Evolutionary conservation across 2,888 invertebrate species (phyloP).

Genomic region (Stenolophus ochropezus): DNA sequence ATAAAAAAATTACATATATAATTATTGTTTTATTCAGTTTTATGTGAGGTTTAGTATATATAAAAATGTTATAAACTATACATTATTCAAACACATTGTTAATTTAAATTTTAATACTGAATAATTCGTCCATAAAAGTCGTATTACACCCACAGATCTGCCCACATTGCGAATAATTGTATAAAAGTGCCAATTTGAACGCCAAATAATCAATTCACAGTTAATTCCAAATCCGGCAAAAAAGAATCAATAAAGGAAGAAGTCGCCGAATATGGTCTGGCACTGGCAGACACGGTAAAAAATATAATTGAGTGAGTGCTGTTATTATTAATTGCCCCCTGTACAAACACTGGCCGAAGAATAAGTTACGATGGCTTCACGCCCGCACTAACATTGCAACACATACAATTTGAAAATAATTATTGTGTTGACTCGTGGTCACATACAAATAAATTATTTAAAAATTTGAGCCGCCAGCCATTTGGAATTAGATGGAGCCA

Average conservation of each 20-base stretch:
- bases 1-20: too few relatives aligned
- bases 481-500: not conserved
- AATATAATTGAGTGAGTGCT: not conserved
- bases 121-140: not conserved
- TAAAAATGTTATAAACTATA: not conserved
- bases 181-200: not conserved
- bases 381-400: slow-evolving; percentile 54
- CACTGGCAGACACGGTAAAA: not conserved
- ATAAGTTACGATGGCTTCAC: slow-evolving; percentile 43
- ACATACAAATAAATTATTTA: slow-evolving; percentile 53
- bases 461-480: slow-evolving; percentile 43
- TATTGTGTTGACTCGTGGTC: slow-evolving; percentile 51
- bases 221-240: not conserved
- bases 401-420: slow-evolving; percentile 50
- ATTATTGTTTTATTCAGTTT: too few relatives aligned
- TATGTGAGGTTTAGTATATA: too few relatives aligned
- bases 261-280: not conserved
- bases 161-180: not conserved
- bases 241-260: not conserved
- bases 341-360: slow-evolving; percentile 47
- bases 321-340: slow-evolving; percentile 42
- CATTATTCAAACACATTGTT: not conserved
- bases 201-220: not conserved
- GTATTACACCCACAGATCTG: not conserved
- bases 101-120: not conserved